Evolutionary conservation across 2,888 invertebrate genomes (phyloP).

Genomic region (Xanthorhoe spadicearia): DNA sequence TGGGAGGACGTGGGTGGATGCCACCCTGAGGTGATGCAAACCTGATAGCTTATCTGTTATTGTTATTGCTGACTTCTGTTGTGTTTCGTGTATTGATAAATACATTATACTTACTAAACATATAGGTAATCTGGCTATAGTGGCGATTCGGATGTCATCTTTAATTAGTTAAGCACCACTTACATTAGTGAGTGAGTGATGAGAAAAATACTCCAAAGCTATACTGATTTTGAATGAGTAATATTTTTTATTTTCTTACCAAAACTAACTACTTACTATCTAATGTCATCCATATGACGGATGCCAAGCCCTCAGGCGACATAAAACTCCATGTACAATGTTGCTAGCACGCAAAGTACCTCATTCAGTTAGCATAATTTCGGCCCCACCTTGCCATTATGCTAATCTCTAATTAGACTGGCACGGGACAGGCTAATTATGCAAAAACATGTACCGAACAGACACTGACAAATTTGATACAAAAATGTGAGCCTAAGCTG

Average conservation of each 20-base stretch:
- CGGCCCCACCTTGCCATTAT: conserved; percentile 21
- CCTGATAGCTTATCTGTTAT: conserved; percentile 16
- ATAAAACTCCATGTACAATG: not conserved
- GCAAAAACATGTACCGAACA: conserved; percentile 14
- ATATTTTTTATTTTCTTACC: too few relatives aligned
- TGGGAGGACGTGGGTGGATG: conserved; percentile 21
- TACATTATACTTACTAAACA: too few relatives aligned
- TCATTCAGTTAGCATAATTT: conserved; percentile 26
- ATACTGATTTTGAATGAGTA: too few relatives aligned
- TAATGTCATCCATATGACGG: not conserved
- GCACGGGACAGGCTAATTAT: conserved; percentile 12
- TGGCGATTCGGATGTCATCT: too few relatives aligned
- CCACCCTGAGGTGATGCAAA: conserved; percentile 20
- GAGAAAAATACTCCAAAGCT: too few relatives aligned
- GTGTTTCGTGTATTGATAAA: not conserved
- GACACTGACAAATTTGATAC: not conserved
- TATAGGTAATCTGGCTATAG: too few relatives aligned
- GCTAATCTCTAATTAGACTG: conserved; percentile 18
- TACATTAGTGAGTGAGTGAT: too few relatives aligned
- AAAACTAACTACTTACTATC: not conserved
- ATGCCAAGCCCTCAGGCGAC: not conserved
- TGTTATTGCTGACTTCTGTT: conserved; percentile 19
- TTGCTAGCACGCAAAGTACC: conserved; percentile 16
- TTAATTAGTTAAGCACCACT: too few relatives aligned
- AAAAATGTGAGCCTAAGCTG: too few relatives aligned